Base-by-base conservation (phyloP, 2,888 invertebrate species). In the Dusona sp. region DNA sequence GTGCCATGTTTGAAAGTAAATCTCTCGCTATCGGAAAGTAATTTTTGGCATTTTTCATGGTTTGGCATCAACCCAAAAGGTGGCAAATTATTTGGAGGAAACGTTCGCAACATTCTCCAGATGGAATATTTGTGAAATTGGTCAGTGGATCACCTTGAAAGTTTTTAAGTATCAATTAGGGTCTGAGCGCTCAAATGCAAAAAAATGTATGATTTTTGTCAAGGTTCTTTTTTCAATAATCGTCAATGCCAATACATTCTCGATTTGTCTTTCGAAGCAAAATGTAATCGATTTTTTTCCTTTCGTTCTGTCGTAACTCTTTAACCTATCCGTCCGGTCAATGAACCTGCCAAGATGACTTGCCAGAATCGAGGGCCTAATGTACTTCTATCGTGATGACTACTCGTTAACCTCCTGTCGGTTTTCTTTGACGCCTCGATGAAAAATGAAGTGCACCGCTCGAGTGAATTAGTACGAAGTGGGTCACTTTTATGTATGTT, bases 341-440 rank as follows among this genome's bases (percentile, higher is more conserved):
- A 74, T 42, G 73, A 79, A 74, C 81, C 81, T 73, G 48, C 29
- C 22, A 36, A 48, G 74, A 81, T 81, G 81, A 81, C 54, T 81
- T 74, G 74, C 38, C 81, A 57, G 73, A 81, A 81, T 74, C 42
- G 16, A 67, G 74, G 42, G 38, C 67, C 81, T 67, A 51, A 73
- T 81, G 79, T 57, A 45, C 79, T 79, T 54, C 68, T 42, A 42
- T 79, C 68, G 79, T 79, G 79, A 79, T 45, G 79, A 70, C 19
- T 57, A 70, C 68, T 70, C 70, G 70, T 79, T 79, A 79, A 70
- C 70, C 70, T 70, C 33, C 68, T 54, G 42, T 79, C 54, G 25
- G 36, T 73, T 80, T 73, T 65, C 33, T 79, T 78, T 33, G 29
- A 65, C 42, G 38, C 29, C 54, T 33, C 54, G 19, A 22, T 67